Base-by-base conservation (phyloP, 2,113 vertebrate species). In the Solenodon paradoxus region DNA sequence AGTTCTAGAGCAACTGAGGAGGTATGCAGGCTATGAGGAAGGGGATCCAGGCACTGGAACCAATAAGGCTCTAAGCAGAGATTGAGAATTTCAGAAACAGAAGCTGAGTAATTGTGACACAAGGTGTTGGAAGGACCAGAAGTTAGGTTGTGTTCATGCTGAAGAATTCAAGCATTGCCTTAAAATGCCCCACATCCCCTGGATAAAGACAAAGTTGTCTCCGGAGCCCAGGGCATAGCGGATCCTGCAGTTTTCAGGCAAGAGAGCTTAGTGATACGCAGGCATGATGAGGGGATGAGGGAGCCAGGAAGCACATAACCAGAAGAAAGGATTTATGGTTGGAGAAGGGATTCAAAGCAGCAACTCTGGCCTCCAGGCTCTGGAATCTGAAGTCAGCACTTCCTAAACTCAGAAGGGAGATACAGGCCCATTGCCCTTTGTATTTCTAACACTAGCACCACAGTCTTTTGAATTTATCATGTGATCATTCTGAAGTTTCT, bases 361-460 rank as follows among this genome's bases (percentile, higher is more conserved):
- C 72, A 20, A 19, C 66, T 80, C 45, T 47, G 10, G 24, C 47
- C 40, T 61, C 4, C 9, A 55, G 28, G 74, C 84, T 82, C 74
- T 66, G 86, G 40, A 64, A 92, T 95, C 66, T 74, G 22, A 78
- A 91, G 51, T 75, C 89, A 80, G 97, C 94, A 49, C 53, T 95
- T 86, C 8, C 26, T 45, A 42, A 86, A 63, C 57, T 95, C 85
- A 79, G 85, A 92, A 77, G 78, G 51, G 68, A 93, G 86, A 94
- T 45, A 28, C 61, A 55, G 82, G 90, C 19, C 89, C 86, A 71
- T 88, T 82, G 79, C 51, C 53, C 83, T 89, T 80, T 91, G 69
- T 12, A n/a, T 61, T 57, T 96, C 68, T 80, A 69, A 63, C 53
- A 53, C 72, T 7, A 81, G 40, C 12, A 53, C 53, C 16, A 26